These are phyloP conservation scores for Muraenolepis orangiensis DNA, from an alignment of 2,797 vertebrate genomes.

Conservation along the genomic window DNA sequence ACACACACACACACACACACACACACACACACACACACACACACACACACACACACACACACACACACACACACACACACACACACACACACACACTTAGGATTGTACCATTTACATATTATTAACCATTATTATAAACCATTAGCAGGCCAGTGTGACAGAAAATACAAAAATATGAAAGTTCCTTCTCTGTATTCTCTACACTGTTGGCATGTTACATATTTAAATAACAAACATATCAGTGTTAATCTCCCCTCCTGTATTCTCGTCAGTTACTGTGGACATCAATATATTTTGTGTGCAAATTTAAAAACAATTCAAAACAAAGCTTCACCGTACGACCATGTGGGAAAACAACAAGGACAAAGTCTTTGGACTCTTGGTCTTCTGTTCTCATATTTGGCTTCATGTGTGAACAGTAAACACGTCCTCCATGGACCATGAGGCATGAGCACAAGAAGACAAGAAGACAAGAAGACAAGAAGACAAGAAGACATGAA, in stretches of 20 bases:
- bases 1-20: too few species aligned
- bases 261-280: conserved; percentile 24
- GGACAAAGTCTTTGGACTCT: conserved; percentile 66
- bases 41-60: too few species aligned
- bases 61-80: too few species aligned
- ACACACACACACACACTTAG: too few species aligned
- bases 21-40: too few species aligned
- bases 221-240: conserved; percentile 62
- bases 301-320: conserved; percentile 59
- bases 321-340: conserved; percentile 34
- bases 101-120: too few species aligned
- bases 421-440: conserved; percentile 25
- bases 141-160: conserved; percentile 32
- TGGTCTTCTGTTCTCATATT: conserved; percentile 51
- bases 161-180: conserved; percentile 35
- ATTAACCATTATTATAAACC: too few species aligned
- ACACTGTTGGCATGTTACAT: conserved; percentile 46
- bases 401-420: conserved; percentile 64
- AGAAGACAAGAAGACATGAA: too few species aligned
- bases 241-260: conserved; percentile 37
- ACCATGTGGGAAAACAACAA: conserved; percentile 36
- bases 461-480: too few species aligned
- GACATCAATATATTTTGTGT: conserved; percentile 46
- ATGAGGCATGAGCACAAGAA: conserved; percentile 7
- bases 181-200: conserved; percentile 28